Evolutionary conservation across 2,797 vertebrate genomes (phyloP).

Genomic region (Danio jaintianensis): DNA sequence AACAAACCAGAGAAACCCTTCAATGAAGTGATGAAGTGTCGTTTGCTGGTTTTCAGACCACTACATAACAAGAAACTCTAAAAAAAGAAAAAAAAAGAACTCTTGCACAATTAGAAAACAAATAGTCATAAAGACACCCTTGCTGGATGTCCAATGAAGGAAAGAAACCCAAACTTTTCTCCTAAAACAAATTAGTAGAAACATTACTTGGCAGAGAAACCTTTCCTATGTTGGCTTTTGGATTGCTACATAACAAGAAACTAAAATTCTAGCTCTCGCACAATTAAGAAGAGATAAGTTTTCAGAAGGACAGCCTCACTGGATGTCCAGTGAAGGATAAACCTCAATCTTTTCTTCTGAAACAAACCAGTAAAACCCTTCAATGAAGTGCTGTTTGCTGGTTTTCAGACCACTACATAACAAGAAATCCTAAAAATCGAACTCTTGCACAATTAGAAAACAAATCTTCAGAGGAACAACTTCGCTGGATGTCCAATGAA

Average conservation of each 20-base stretch:
- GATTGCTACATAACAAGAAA: not conserved
- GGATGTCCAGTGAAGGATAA: conserved; percentile 36
- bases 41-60: no score
- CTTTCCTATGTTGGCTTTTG: not conserved
- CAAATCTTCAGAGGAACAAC: not conserved
- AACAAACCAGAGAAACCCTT: conserved; percentile 8
- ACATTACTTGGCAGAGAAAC: conserved; percentile 30
- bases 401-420: not conserved
- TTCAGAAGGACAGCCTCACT: not conserved
- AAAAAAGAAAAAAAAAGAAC: not conserved
- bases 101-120: no score
- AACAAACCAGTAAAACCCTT: conserved; percentile 3
- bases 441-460: conserved; percentile 38
- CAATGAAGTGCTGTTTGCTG: no score
- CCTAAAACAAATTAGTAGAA: not conserved
- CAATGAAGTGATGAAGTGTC: no score
- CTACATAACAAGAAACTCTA: no score
- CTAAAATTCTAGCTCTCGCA: conserved; percentile 4
- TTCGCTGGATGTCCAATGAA: conserved; percentile 16
- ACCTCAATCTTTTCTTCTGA: conserved; percentile 26
- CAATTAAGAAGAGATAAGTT: conserved; percentile 15
- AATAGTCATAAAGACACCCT: no score
- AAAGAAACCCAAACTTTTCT: no score
- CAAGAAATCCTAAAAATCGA: conserved; percentile 10
- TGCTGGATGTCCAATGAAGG: no score